Evolutionary conservation across 1,140 invertebrate species (phyloP), one percentile per base, ranked within the genome.

Genomic region (Aphelenchoides avenae): DNA sequence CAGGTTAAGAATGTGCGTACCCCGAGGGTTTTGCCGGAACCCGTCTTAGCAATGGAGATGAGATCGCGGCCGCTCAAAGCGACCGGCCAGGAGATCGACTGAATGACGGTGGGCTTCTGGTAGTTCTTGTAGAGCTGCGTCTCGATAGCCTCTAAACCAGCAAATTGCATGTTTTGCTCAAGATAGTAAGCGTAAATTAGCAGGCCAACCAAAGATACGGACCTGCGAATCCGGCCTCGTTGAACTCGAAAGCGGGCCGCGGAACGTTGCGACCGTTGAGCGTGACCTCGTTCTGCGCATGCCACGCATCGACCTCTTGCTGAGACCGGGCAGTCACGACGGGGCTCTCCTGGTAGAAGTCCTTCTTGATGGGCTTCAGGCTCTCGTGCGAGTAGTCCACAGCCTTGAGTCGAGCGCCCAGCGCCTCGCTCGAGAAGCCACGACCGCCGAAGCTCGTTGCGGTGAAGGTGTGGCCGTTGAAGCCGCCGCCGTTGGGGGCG

Each of bases 21-120:
- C 78, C 61, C 75, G 20, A 76, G 61, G 7, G 81, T 82, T 66
- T 82, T 82, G 40, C 81, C 81, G 34, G 88, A 89, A 70, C 81
- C 81, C 33, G 81, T 82, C 63, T 81, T 80, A n/a, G 81, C 81
- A 59, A 82, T 83, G 33, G 81, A 82, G 44, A 82, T 80, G 46
- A 81, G 61, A 68, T 82, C 81, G 54, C 72, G 71, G 13, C 81
- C 81, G 63, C 74, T 76, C 30, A 82, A 61, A 27, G 80, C 80
- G 31, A 80, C 76, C 5, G 81, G 80, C 80, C 80, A 82, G 20
- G 71, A 73, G 41, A 75, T 73, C 0, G 71, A 61, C 49, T 78
- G 77, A 51, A 79, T 79, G 20, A 69, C 58, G 0, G 79, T 80
- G 11, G 79, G 78, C 22, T 57, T 56, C 20, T 69, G 47, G 64